These are phyloP conservation scores for Liodrosophila aerea DNA, from an alignment of 2,888 invertebrate species.

Conservation along the genomic window DNA sequence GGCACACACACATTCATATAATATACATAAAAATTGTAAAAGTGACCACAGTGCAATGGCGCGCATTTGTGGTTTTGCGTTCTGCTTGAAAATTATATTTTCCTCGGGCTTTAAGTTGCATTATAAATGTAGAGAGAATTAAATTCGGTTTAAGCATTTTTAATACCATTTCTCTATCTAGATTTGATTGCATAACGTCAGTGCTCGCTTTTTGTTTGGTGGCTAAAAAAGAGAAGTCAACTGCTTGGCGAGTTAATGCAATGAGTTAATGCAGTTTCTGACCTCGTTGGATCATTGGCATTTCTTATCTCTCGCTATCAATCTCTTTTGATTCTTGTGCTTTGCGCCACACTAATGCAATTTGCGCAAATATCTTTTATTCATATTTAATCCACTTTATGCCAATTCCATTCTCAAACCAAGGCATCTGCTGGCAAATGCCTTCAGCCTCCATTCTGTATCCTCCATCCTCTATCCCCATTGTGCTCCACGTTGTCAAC, in stretches of 20 bases:
- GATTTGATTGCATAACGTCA: no score
- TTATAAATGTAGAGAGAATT: no score
- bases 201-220: conserved; percentile 13
- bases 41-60: conserved; percentile 23
- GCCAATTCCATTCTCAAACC: conserved; percentile 54
- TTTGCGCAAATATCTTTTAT: conserved; percentile 74
- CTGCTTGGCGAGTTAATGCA: conserved; percentile 40
- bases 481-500: neutral
- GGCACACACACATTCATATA: conserved; percentile 15
- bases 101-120: neutral
- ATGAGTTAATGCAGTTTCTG: conserved; percentile 36
- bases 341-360: conserved; percentile 58
- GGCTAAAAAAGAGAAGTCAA: neutral
- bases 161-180: no score
- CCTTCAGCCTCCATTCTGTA: neutral
- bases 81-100: conserved; percentile 22
- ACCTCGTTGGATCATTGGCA: conserved; percentile 22
- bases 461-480: neutral
- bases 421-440: neutral
- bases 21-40: conserved; percentile 9
- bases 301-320: conserved; percentile 28
- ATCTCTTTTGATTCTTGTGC: conserved; percentile 15
- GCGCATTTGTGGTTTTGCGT: conserved; percentile 30
- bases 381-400: conserved; percentile 75
- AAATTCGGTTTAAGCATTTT: no score